These are phyloP conservation scores for Salmo trutta DNA, from an alignment of 2,797 vertebrate species.

Conservation along the genomic window DNA sequence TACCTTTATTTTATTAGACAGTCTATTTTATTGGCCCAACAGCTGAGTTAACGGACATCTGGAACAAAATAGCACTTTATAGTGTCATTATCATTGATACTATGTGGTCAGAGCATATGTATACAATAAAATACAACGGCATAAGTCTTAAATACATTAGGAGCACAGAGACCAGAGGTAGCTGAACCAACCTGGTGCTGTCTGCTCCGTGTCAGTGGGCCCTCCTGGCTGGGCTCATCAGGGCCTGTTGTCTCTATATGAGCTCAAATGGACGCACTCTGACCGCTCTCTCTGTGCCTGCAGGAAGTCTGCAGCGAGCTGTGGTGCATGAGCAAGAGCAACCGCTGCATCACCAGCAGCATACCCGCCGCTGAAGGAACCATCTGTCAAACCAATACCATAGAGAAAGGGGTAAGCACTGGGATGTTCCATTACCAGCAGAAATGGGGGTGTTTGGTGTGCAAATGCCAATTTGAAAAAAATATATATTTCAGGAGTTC, in stretches of 20 bases:
- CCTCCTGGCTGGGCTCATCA: not conserved
- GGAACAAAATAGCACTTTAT: slow-evolving; percentile 42
- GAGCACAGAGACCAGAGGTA: slow-evolving; percentile 24
- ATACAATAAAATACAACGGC: slow-evolving; percentile 36
- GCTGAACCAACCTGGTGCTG: slow-evolving; percentile 15
- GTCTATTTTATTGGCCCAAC: slow-evolving; percentile 51
- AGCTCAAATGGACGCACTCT: slow-evolving; percentile 15
- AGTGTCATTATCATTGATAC: slow-evolving; percentile 55
- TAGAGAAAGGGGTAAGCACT: slow-evolving; percentile 89
- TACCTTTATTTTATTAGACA: slow-evolving; percentile 44
- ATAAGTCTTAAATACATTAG: slow-evolving; percentile 45
- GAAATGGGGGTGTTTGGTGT: slow-evolving; percentile 57
- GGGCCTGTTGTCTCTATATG: not conserved
- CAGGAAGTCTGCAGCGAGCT: slow-evolving; percentile 98
- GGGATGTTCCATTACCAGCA: not conserved
- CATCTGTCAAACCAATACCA: slow-evolving; percentile 96
- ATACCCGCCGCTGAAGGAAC: slow-evolving; percentile 98
- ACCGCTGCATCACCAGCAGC: slow-evolving; percentile 98
- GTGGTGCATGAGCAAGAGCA: slow-evolving; percentile 98
- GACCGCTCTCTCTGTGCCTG: slow-evolving; percentile 24
- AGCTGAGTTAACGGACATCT: slow-evolving; percentile 63
- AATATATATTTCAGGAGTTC: not conserved
- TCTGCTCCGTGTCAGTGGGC: slow-evolving; percentile 16
- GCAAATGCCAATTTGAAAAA: too few species aligned
- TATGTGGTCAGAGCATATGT: slow-evolving; percentile 56